These are phyloP conservation scores for Hypomesus transpacificus DNA, from an alignment of 2,113 vertebrate genomes.

Conservation along the genomic window DNA sequence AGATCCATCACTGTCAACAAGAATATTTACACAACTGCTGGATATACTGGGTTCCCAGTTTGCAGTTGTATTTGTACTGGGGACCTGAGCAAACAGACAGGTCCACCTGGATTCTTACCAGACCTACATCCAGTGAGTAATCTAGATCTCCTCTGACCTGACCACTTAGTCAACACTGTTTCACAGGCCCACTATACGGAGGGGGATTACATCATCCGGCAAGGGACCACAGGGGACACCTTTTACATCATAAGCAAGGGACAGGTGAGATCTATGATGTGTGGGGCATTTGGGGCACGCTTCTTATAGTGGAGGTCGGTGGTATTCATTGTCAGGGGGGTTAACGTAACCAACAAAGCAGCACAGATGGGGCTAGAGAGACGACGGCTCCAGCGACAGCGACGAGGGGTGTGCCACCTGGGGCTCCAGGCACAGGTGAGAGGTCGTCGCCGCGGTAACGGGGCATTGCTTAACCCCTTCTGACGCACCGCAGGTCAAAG, in stretches of 20 bases:
- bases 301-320: constrained; percentile 27
- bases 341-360: constrained; percentile 8
- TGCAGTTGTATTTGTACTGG: constrained; percentile 15
- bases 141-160: not conserved
- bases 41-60: not conserved
- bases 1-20: constrained; percentile 32
- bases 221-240: constrained; percentile 66
- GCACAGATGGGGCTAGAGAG: constrained; percentile 14
- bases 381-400: constrained; percentile 59
- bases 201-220: constrained; percentile 67
- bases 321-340: not conserved
- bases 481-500: constrained; percentile 60
- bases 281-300: not conserved
- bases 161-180: constrained; percentile 9
- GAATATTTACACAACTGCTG: not conserved
- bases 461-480: not conserved
- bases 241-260: constrained; percentile 75
- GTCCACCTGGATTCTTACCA: not conserved
- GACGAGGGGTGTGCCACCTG: constrained; percentile 64
- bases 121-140: no score
- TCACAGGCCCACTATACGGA: constrained; percentile 64
- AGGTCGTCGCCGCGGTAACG: not conserved
- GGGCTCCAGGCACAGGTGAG: constrained; percentile 67
- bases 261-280: constrained; percentile 60
- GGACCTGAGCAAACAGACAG: not conserved